Base-by-base conservation (phyloP, 2,888 invertebrate genomes). In the Gryllus longicercus region DNA sequence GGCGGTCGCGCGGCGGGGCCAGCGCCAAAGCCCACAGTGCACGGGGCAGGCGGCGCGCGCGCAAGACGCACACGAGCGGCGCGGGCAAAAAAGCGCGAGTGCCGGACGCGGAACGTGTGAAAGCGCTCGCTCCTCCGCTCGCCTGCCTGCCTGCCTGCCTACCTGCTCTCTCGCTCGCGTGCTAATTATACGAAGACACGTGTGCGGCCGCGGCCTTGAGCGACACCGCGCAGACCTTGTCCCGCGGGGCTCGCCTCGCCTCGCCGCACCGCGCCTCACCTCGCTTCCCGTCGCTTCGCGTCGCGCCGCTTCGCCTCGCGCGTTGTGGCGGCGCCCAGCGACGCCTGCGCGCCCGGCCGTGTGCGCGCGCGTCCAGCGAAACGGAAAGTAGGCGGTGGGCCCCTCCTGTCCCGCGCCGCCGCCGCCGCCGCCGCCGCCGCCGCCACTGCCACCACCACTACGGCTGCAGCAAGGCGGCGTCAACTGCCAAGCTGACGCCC, bases 21-120 rank as follows among this genome's bases (percentile, higher is more conserved):
- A 38, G 38, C 38, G 38, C 38, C 38, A n/a, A 63, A 63, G 63
- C 63, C 63, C 63, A 38, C 38, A 63, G 63, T 63, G 63, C 63
- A n/a, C 63, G n/a, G 63, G n/a, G 63, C 63, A 63, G 63, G 63
- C 63, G 16, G 38, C 14, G 63, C 63, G 63, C 63, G 63, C 63
- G 63, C 63, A 63, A 63, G 63, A 63, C 63, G 63, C 63, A 18
- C 14, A n/a, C 63, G 63, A 14, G 16, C 63, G 63, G 16, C n/a
- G 63, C 63, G n/a, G 16, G 63, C 63, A 63, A 63, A 63, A 63
- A 63, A 63, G 63, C 63, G 63, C 63, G 63, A 63, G n/a, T 63
- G n/a, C 63, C 16, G 63, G 63, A 63, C 16, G 63, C 63, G 63
- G 63, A n/a, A n/a, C 63, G 63, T 63, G 63, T 63, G n/a, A 63